A percentile compares a stretch with the other conserved stretches of the same genome.
These are phyloP conservation scores for Sympetrum striolatum DNA, from an alignment of 2,888 invertebrate species.

Conservation along the genomic window DNA sequence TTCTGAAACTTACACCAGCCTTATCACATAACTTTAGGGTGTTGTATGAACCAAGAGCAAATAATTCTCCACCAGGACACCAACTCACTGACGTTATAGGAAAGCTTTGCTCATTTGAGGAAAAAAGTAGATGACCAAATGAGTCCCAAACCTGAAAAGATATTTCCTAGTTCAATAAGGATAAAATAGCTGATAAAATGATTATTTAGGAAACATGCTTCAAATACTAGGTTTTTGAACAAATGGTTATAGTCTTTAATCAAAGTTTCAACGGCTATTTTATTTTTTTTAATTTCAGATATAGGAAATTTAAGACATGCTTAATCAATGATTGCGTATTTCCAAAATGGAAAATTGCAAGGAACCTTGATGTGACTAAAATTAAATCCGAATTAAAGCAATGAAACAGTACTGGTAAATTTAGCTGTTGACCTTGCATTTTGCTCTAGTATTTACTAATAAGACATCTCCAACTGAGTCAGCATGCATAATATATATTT, in stretches of 20 bases:
- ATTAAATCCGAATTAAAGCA: too few relatives aligned
- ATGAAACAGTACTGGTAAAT: background rate
- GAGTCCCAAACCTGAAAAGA: constrained; percentile 84
- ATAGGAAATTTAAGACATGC: too few relatives aligned
- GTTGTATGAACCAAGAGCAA: constrained; percentile 93
- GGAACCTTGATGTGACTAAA: too few relatives aligned
- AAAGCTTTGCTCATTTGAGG: constrained; percentile 84
- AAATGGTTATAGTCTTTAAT: too few relatives aligned
- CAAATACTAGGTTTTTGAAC: background rate
- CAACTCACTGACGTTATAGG: constrained; percentile 91
- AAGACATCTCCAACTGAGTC: too few relatives aligned
- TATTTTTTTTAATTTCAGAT: too few relatives aligned
- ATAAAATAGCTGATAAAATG: background rate
- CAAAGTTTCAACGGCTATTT: too few relatives aligned
- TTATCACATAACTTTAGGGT: constrained; percentile 90
- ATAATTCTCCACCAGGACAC: constrained; percentile 89
- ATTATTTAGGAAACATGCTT: background rate
- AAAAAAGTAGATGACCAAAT: constrained; percentile 86
- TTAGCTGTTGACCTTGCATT: background rate
- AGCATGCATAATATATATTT: background rate
- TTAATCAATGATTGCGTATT: too few relatives aligned
- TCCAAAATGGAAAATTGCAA: too few relatives aligned
- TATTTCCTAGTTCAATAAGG: background rate
- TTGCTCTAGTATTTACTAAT: too few relatives aligned
- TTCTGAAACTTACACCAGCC: constrained; percentile 75